Percentiles rank a stretch among this genome's conserved stretches.
phyloP scores from a whole-genome alignment of 2,113 vertebrate genomes.

The Tupaia chinensis region DNA sequence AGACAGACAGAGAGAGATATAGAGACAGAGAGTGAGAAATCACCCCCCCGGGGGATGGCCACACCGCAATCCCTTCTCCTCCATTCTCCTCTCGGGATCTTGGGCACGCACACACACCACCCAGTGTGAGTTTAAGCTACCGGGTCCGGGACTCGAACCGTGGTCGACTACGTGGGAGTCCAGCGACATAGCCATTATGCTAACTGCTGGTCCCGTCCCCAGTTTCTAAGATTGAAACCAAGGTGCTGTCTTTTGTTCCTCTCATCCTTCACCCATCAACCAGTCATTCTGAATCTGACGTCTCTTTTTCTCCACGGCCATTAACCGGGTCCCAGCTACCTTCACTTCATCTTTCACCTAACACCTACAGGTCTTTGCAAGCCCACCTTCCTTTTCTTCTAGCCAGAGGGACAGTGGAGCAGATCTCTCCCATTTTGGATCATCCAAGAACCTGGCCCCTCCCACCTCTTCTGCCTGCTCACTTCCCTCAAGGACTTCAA shows the following conservation, averaged over 20 bases:
- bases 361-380: not conserved
- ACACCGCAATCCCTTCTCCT: too few species aligned
- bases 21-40: too few species aligned
- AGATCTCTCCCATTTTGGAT: fast-evolving
- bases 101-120: too few species aligned
- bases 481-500: not conserved
- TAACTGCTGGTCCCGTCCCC: too few species aligned
- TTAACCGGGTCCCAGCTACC: too few species aligned
- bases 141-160: too few species aligned
- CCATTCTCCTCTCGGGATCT: too few species aligned
- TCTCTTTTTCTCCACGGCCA: not conserved
- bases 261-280: not conserved
- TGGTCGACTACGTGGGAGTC: too few species aligned
- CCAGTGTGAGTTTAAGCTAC: too few species aligned
- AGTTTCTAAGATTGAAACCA: not conserved
- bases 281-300: not conserved
- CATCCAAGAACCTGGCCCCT: not conserved
- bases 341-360: fast-evolving
- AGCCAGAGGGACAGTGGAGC: not conserved
- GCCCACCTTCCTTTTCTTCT: not conserved
- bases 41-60: too few species aligned
- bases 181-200: too few species aligned
- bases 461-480: not conserved
- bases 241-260: not conserved
- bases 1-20: too few species aligned